Percentiles rank a stretch among this genome's conserved stretches.
These are phyloP conservation scores for Artemia sinica DNA, from an alignment of 2,888 invertebrate species.

Conservation along the genomic window DNA sequence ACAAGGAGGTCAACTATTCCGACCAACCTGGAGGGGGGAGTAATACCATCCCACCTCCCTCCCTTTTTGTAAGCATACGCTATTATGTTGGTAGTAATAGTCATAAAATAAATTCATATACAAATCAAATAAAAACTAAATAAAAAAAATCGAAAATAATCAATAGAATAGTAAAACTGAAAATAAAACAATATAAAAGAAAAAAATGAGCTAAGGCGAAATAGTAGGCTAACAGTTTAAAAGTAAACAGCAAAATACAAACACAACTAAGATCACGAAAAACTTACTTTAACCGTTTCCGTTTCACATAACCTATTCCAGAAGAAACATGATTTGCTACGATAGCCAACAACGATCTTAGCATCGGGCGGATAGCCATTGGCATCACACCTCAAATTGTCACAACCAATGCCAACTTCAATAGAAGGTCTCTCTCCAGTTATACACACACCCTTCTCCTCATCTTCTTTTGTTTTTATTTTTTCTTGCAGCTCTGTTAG, in stretches of 20 bases:
- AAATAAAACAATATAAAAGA: no score
- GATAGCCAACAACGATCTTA: constrained; percentile 43
- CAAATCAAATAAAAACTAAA: no score
- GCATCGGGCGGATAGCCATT: constrained; percentile 72
- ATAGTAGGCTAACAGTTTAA: neutral
- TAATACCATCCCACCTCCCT: no score
- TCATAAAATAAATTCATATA: no score
- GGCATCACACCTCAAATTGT: constrained; percentile 69
- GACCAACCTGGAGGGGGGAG: no score
- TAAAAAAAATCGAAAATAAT: no score
- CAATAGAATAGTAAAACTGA: no score
- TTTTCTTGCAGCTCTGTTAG: constrained; percentile 24
- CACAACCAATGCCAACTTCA: constrained; percentile 70
- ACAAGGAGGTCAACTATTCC: no score
- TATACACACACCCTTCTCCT: neutral
- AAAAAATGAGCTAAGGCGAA: no score
- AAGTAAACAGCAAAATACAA: neutral
- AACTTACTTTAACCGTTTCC: constrained; percentile 61
- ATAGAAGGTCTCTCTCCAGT: constrained; percentile 56
- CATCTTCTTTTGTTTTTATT: neutral
- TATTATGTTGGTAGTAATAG: no score
- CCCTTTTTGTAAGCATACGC: no score
- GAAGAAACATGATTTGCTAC: constrained; percentile 29
- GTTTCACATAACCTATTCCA: constrained; percentile 74
- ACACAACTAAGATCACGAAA: constrained; percentile 17